A percentile compares a stretch with the other conserved stretches of the same genome.
phyloP scores from a whole-genome alignment of 2,888 invertebrate species.

The Eudemis profundana region DNA sequence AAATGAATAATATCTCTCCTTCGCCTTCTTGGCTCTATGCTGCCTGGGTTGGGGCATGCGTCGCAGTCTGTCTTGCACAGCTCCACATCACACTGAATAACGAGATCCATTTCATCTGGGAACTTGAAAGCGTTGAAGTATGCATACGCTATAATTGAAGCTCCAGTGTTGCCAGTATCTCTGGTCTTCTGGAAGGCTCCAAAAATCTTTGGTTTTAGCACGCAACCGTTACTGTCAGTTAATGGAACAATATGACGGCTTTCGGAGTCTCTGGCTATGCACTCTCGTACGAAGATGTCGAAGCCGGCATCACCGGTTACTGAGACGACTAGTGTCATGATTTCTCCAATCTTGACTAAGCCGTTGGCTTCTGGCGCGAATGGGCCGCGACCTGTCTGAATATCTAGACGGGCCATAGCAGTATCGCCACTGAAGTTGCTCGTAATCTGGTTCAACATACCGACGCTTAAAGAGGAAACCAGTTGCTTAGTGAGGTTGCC shows the following conservation, averaged over 20 bases:
- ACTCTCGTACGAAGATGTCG: slow-evolving; percentile 91
- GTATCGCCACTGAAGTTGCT: slow-evolving; percentile 95
- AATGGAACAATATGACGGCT: slow-evolving; percentile 88
- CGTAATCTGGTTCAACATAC: slow-evolving; percentile 91
- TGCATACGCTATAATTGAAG: slow-evolving; percentile 91
- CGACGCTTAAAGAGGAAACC: slow-evolving; percentile 90
- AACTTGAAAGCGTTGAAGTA: slow-evolving; percentile 94
- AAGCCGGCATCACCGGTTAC: slow-evolving; percentile 92
- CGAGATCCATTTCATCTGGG: slow-evolving; percentile 93
- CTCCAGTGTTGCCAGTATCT: slow-evolving; percentile 89
- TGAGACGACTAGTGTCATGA: slow-evolving; percentile 92
- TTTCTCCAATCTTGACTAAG: slow-evolving; percentile 92
- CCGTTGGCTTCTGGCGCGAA: slow-evolving; percentile 91
- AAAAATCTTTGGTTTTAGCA: slow-evolving; percentile 91
- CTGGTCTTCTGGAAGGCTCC: slow-evolving; percentile 93
- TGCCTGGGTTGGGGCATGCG: slow-evolving; percentile 88
- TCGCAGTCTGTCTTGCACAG: slow-evolving; percentile 92
- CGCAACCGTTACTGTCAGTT: slow-evolving; percentile 91
- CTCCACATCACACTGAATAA: slow-evolving; percentile 93
- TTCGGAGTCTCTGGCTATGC: slow-evolving; percentile 89
- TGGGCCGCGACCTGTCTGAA: slow-evolving; percentile 91
- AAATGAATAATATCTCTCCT: slow-evolving; percentile 76
- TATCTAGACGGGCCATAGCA: slow-evolving; percentile 91
- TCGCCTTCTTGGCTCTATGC: slow-evolving; percentile 79
- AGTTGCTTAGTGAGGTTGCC: slow-evolving; percentile 91